Evolutionary conservation across 2,797 vertebrate genomes (phyloP).

Genomic region (Coreius guichenoti): DNA sequence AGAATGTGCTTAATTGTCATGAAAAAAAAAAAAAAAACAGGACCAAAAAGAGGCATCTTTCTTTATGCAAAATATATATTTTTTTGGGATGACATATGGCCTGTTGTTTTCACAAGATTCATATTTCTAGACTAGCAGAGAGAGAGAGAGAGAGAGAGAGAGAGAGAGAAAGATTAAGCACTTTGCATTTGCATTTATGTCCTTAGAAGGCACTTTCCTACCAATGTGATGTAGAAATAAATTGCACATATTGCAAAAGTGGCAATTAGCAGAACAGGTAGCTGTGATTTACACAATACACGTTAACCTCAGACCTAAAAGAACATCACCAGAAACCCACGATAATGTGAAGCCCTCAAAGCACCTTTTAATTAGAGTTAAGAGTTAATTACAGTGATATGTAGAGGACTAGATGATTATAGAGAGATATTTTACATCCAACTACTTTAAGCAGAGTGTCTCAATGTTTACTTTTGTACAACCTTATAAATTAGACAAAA

Average conservation of each 20-base stretch:
- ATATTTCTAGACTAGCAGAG: not conserved
- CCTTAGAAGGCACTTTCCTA: not conserved
- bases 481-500: not conserved
- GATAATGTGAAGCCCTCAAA: not conserved
- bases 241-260: not conserved
- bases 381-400: slow-evolving; percentile 23
- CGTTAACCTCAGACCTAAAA: not conserved
- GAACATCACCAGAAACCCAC: not conserved
- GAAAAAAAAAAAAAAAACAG: too few relatives aligned
- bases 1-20: not conserved
- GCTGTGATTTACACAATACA: not conserved
- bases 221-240: not conserved
- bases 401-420: slow-evolving; percentile 2
- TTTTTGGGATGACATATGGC: not conserved
- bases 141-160: not conserved
- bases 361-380: slow-evolving; percentile 2
- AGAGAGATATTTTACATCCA: not conserved
- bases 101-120: not conserved
- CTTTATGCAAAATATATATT: too few relatives aligned
- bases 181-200: not conserved
- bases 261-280: not conserved
- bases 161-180: not conserved
- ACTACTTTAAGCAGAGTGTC: not conserved
- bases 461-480: not conserved
- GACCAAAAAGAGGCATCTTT: not conserved